Base-by-base conservation (phyloP, 2,888 invertebrate genomes). In the Ophonus ardosiacus region DNA sequence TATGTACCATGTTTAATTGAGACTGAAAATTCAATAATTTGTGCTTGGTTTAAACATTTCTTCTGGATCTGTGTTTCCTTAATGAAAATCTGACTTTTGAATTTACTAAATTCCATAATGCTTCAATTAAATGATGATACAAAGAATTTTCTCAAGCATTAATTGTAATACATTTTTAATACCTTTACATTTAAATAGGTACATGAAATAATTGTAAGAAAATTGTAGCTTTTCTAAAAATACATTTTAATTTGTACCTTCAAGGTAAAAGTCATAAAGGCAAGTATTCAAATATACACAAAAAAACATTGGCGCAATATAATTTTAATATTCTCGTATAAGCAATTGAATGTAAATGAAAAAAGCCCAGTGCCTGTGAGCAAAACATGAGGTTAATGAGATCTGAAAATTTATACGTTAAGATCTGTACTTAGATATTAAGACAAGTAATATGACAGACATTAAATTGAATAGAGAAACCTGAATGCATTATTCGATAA, bases 281-380 rank as follows among this genome's bases (percentile, higher is more conserved):
- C 21, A 21, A 63, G 61, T 57, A 61, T 65, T 65, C 38, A 7
- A 31, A 21, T 74, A 43, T 1, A 17, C 43, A 74, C 68, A 43
- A 74, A 71, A 71, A 71, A 40, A 43, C 71, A 71, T 74, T 40
- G 40, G 10, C 43, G 71, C 18, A 74, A 43, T 74, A 43, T 18
- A 74, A 74, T 74, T 74, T 43, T 74, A 43, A 74, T 74, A 43
- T 68, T 68, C 71, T 15, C 43, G 71, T 74, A 18, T 74, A 74
- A 74, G 43, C 43, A 74, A 74, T 74, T 74, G 71, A 40, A 74
- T 74, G 40, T 5, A 43, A 43, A 18, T 40, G 40, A 43, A 74
- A 43, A 43, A 43, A 21, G 10, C 17, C 18, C 15, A 43, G 18
- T 74, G 71, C 43, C 71, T 43, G 8, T 7, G 43, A 74, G 71